phyloP scores from a whole-genome alignment of 1,140 invertebrate genomes.

The Chironomus striatipennis region DNA sequence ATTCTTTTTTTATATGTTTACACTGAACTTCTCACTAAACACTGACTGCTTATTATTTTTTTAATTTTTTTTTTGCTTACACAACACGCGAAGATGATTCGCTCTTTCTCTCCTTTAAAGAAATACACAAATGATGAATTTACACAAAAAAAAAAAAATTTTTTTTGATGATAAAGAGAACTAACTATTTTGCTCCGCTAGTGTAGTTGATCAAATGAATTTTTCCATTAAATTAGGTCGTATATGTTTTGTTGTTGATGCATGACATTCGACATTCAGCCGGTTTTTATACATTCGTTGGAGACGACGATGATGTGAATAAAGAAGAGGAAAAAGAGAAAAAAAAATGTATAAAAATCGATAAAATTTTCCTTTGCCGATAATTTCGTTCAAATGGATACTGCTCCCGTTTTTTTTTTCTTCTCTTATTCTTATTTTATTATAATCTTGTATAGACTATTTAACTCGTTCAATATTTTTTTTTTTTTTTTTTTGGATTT shows the following conservation, averaged over 20 bases:
- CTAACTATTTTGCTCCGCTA: background rate
- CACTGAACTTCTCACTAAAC: background rate
- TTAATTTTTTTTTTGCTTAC: too few relatives aligned
- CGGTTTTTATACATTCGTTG: slow-evolving; percentile 1
- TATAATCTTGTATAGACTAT: too few relatives aligned
- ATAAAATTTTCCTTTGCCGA: slow-evolving; percentile 20
- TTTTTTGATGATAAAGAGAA: background rate
- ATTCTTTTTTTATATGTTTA: background rate
- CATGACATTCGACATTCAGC: slow-evolving; percentile 13
- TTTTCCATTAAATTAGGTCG: background rate
- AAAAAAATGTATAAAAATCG: slow-evolving; percentile 10
- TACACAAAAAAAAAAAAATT: too few relatives aligned
- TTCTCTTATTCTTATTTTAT: background rate
- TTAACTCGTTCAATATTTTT: too few relatives aligned
- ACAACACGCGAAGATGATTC: too few relatives aligned
- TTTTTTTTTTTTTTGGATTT: too few relatives aligned
- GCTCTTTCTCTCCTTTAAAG: too few relatives aligned
- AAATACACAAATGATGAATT: too few relatives aligned
- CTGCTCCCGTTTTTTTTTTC: background rate
- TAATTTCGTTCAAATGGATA: background rate
- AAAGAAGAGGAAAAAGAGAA: background rate
- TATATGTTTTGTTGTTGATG: slow-evolving; percentile 11
- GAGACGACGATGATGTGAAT: slow-evolving; percentile 6
- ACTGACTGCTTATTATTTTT: too few relatives aligned
- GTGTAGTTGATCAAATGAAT: background rate